Base-by-base conservation (phyloP, 2,797 vertebrate species). In the Poeciliopsis infans region DNA sequence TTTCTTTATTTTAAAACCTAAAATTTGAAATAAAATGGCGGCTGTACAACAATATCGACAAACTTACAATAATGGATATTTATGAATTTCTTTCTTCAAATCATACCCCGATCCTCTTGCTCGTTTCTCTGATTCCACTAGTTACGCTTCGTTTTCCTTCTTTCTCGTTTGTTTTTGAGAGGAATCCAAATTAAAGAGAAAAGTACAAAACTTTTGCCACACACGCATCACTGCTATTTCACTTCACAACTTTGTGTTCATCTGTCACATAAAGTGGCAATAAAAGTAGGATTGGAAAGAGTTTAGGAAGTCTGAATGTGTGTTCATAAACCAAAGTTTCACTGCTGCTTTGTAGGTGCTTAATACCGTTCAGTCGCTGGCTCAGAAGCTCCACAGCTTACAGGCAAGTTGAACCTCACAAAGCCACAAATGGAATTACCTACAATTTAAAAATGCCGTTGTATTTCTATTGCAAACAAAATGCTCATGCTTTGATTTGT, bases 321-420 rank as follows among this genome's bases (percentile, higher is more conserved):
- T 1, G 51, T 74, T 64, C 20, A 18, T 31, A 7, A n/a, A 70
- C 0, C 43, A 41, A 49, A 23, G 64, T 18, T 71, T 70, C 33
- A 6, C 25, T 85, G 13, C 36, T 53, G 72, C 68, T 89, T 59
- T 81, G 41, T 87, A 99, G 98, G 90, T 98, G 16, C 92, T 94
- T 83, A 92, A 95, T 23, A 92, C 90, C 72, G 93, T 98, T 88
- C 93, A 96, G 74, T 93, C 81, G 0, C 93, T 99, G 1, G 93
- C 94, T 20, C 93, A 96, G 86, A 89, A 94, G 81, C 97, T 99
- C 1, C 96, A 97, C 92, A 97, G 95, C 77, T 96, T 99, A 55
- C 95, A 98, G 94, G 98, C 98, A 95, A 93, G 84, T 71, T 7
- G 39, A 28, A 1, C 39, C 51, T 53, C 23, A 25, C 51, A 53